Evolutionary conservation across 2,888 invertebrate species (phyloP).

Genomic region (Agrotis segetum): DNA sequence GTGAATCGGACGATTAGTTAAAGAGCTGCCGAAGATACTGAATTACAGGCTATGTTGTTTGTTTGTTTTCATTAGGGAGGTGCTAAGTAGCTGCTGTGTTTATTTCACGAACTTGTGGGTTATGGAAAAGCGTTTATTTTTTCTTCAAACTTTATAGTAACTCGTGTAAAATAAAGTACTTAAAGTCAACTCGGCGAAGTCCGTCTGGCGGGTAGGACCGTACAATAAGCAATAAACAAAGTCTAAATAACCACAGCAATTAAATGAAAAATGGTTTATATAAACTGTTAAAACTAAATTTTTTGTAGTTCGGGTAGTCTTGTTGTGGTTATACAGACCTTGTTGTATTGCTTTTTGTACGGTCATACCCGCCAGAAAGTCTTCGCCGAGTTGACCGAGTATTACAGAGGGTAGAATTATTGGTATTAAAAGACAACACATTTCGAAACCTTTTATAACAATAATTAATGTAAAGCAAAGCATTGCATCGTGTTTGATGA

Average conservation of each 20-base stretch:
- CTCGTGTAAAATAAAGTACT: background rate
- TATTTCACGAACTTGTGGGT: background rate
- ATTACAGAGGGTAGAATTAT: background rate
- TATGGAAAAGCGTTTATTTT: background rate
- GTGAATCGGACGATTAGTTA: conserved; percentile 61
- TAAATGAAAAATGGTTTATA: too few species aligned
- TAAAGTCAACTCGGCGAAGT: too few species aligned
- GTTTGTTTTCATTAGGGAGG: conserved; percentile 36
- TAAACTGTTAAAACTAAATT: too few species aligned
- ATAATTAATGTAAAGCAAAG: background rate
- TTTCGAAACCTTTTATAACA: background rate
- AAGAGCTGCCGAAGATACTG: conserved; percentile 27
- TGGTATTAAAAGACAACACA: background rate
- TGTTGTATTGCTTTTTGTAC: too few species aligned
- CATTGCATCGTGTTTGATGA: conserved; percentile 4
- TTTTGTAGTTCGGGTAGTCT: too few species aligned
- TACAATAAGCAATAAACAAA: too few species aligned
- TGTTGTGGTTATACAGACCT: too few species aligned
- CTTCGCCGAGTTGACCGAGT: too few species aligned
- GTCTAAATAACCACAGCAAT: too few species aligned
- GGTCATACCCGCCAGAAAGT: too few species aligned
- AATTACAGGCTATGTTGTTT: conserved; percentile 7
- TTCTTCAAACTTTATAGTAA: background rate
- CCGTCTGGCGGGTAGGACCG: too few species aligned
- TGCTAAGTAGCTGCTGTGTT: conserved; percentile 19